Evolutionary conservation across 2,888 invertebrate genomes (phyloP).

Genomic region (Hirudinaria manillensis): DNA sequence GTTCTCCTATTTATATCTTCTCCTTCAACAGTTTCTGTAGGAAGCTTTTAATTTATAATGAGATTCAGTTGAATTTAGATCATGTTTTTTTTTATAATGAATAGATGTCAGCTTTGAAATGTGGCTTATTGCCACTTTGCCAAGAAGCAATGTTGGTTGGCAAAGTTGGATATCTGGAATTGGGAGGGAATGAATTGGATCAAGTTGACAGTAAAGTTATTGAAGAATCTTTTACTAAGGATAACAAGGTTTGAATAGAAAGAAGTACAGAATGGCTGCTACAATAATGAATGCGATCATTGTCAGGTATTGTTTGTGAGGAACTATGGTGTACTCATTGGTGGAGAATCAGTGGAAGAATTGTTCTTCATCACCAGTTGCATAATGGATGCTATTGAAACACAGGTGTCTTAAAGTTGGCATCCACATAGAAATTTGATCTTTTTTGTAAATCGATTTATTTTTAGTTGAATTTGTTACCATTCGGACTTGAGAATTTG

Average conservation of each 20-base stretch:
- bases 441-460: neutral
- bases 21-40: conserved; percentile 78
- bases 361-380: conserved; percentile 78
- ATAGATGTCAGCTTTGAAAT: conserved; percentile 72
- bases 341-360: conserved; percentile 92
- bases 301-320: conserved; percentile 61
- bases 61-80: neutral
- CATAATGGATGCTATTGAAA: conserved; percentile 76
- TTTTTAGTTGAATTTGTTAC: conserved; percentile 52
- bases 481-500: conserved; percentile 74
- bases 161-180: conserved; percentile 75
- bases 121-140: conserved; percentile 82
- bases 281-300: neutral
- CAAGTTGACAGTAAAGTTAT: neutral
- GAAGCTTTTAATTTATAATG: conserved; percentile 43
- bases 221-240: conserved; percentile 4
- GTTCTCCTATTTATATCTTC: conserved; percentile 92
- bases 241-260: conserved; percentile 60
- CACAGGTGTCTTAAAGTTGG: conserved; percentile 63
- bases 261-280: neutral
- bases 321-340: conserved; percentile 83
- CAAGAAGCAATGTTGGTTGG: conserved; percentile 89
- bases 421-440: neutral
- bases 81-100: conserved; percentile 85
- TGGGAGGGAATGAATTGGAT: conserved; percentile 61